Base-by-base conservation (phyloP, 2,888 invertebrate genomes). In the Peribatodes rhomboidaria region DNA sequence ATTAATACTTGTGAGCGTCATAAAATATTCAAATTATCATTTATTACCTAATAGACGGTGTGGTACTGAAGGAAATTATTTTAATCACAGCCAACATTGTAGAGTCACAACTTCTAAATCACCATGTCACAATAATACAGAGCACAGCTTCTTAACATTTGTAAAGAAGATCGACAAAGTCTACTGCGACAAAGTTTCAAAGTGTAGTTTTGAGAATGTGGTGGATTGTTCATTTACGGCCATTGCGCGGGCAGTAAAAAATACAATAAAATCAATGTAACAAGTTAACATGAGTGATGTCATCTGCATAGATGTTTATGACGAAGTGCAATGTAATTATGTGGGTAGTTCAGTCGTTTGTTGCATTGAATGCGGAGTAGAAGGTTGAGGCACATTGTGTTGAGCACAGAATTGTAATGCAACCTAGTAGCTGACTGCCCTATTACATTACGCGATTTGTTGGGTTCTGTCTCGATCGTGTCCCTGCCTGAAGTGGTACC, bases 11-110 rank as follows among this genome's bases (percentile, higher is more conserved):
- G 63, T 58, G 50, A 59, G 47, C 54, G 20, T 69, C 61, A 59
- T 78, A 74, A 76, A 74, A 68, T 58, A 70, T 69, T 72, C 68
- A 74, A 75, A 77, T 71, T 61, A 66, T 63, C 61, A 69, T 72
- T 72, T 70, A 72, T 68, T 72, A 65, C 73, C 66, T 70, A 72
- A 73, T 74, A 71, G 71, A 71, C 72, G 73, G 70, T 71, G 69
- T 68, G 68, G 72, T 76, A 74, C 49, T 55, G 22, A 72, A 75
- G 74, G 68, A 78, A 81, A 82, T 82, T 75, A 76, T 76, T 76
- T 75, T 80, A 79, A 81, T 80, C 74, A 70, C 71, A 68, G 67
- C 65, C 76, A 79, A 80, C 81, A 76, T 77, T 82, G 79, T 80
- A 74, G 37, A 31, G 44, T 1, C 44, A 18, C 7, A 22, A 18